These are phyloP conservation scores for Leptothorax acervorum DNA, from an alignment of 2,888 invertebrate genomes.

Conservation along the genomic window DNA sequence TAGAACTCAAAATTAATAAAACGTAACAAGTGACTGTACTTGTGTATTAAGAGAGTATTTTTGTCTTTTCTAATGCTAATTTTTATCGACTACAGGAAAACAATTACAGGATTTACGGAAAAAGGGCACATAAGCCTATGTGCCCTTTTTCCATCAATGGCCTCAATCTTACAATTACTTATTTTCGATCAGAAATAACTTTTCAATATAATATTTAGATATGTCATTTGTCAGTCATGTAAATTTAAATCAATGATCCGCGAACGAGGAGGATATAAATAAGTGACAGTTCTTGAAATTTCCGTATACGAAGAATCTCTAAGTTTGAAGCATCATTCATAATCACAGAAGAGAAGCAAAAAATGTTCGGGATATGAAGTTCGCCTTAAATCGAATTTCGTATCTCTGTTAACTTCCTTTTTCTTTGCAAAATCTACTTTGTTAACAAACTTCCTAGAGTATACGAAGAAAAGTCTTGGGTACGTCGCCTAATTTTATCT, in stretches of 20 bases:
- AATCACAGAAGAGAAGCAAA: neutral
- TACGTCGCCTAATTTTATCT: slow-evolving; percentile 14
- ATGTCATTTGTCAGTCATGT: neutral
- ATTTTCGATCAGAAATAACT: neutral
- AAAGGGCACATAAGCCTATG: too few relatives aligned
- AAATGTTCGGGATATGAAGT: slow-evolving; percentile 2
- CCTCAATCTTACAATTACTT: neutral
- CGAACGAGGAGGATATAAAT: neutral
- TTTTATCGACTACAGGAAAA: neutral
- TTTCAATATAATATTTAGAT: neutral
- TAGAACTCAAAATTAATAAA: neutral
- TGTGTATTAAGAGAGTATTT: neutral
- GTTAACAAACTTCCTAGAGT: neutral
- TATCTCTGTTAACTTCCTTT: slow-evolving; percentile 1
- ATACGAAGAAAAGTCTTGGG: slow-evolving; percentile 5
- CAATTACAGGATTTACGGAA: too few relatives aligned
- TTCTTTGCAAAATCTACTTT: slow-evolving; percentile 11
- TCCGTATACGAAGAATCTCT: neutral
- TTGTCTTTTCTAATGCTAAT: neutral
- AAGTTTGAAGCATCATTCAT: neutral
- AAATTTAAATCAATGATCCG: neutral
- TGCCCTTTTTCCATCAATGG: too few relatives aligned
- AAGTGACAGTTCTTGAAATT: neutral
- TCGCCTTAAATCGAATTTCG: slow-evolving; percentile 29
- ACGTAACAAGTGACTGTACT: neutral